Evolutionary conservation across 1,140 invertebrate genomes (phyloP), one percentile per base, ranked within the genome.

Genomic region (Dolichoris vasculosae): DNA sequence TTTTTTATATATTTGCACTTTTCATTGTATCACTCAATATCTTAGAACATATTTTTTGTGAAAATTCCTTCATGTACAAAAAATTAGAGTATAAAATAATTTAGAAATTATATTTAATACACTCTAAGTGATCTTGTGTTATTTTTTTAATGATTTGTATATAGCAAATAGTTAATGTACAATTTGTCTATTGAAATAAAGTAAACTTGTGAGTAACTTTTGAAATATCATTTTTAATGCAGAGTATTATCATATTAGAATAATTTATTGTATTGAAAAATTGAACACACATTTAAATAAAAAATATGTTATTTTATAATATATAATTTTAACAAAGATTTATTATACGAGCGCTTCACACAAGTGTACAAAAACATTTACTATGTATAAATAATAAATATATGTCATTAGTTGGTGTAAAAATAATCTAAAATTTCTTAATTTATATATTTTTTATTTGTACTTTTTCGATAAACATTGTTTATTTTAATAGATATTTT

Each of bases 321-420:
- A 38, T 63, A 51, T 26, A 63, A 40, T 51, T 51, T 46, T 51
- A 51, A 17, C 48, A 11, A 15, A 51, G 7, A 51, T 51, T 15
- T 63, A 64, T 40, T 23, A 63, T 23, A 79, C 40, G 63, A 64
- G 26, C 59, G n/a, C 59, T 20, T 20, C 8, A 20, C 3, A 59
- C 23, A 64, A 30, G 20, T 69, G 26, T 46, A 69, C 48, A 67
- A 48, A 82, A 38, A 55, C 20, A 55, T 73, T 55, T 69, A 46
- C n/a, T 59, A 7, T 30, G 59, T 63, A 59, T 76, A 78, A 84
- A 78, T 67, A 78, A 75, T 69, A 69, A 69, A 76, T 78, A 84
- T 78, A 77, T 15, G 55, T 69, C 40, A 78, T 67, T 67, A 67
- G 43, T 38, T 35, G 13, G 46, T 13, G 40, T 76, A 59, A 76